Evolutionary conservation across 37 sponge, comb jelly and placozoan species (phyloP).

Genomic region (Dysidea cf. avara): DNA sequence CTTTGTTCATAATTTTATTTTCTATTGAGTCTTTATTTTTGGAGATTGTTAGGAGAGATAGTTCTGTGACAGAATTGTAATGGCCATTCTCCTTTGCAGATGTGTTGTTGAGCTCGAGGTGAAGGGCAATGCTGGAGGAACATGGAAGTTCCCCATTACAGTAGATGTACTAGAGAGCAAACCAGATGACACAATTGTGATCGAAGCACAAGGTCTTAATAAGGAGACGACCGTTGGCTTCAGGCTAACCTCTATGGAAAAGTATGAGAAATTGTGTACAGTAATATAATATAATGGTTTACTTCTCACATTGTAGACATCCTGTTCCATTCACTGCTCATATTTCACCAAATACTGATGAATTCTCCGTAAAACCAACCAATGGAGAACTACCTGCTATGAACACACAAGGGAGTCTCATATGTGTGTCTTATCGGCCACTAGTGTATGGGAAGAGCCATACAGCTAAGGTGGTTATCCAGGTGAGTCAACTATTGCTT

Average conservation of each 20-base stretch:
- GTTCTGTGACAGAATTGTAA: no score
- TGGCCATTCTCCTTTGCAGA: slow-evolving; percentile 35
- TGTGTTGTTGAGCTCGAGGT: slow-evolving; percentile 60
- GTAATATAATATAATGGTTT: neutral
- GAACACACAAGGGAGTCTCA: slow-evolving; percentile 65
- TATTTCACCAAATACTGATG: slow-evolving; percentile 66
- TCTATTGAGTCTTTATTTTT: no score
- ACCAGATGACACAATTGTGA: slow-evolving; percentile 76
- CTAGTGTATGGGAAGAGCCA: slow-evolving; percentile 64
- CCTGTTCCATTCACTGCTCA: slow-evolving; percentile 73
- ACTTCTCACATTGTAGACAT: slow-evolving; percentile 26
- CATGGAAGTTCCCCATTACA: slow-evolving; percentile 71
- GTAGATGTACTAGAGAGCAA: slow-evolving; percentile 34
- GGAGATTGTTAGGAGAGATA: no score
- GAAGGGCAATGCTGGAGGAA: slow-evolving; percentile 43
- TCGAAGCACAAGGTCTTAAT: slow-evolving; percentile 66
- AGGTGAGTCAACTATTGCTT: slow-evolving; percentile 29
- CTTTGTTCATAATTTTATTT: no score
- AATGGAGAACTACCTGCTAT: slow-evolving; percentile 69
- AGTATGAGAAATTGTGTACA: slow-evolving; percentile 21
- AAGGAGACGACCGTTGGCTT: slow-evolving; percentile 59
- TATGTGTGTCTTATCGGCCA: slow-evolving; percentile 75
- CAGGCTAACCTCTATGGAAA: slow-evolving; percentile 60
- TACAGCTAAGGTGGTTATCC: slow-evolving; percentile 70
- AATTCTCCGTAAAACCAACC: slow-evolving; percentile 61